A percentile compares a stretch with the other conserved stretches of the same genome.
Conservation (phyloP, 2,888 invertebrate genomes). For the Pelosia muscerda region DNA sequence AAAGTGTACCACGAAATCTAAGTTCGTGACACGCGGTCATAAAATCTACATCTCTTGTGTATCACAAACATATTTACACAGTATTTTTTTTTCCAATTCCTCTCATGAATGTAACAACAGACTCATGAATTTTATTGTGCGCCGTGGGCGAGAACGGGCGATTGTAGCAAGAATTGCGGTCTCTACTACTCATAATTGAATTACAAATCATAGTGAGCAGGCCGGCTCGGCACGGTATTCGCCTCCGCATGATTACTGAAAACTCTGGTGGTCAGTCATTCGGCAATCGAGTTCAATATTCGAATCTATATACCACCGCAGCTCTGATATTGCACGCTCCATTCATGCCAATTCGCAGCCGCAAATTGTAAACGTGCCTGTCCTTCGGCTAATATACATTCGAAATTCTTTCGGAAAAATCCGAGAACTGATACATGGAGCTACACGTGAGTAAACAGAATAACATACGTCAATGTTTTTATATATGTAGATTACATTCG, state of each 20-base stretch:
- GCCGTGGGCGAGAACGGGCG: slow-evolving; percentile 49
- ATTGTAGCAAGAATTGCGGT: slow-evolving; percentile 54
- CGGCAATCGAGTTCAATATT: slow-evolving; percentile 61
- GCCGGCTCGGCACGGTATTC: slow-evolving; percentile 20
- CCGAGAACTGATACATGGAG: slow-evolving; percentile 34
- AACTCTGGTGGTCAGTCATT: slow-evolving; percentile 51
- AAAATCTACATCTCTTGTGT: slow-evolving; percentile 59
- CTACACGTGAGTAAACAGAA: slow-evolving; percentile 21
- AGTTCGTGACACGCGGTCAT: slow-evolving; percentile 46
- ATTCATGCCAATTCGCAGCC: slow-evolving; percentile 70
- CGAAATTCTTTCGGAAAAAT: slow-evolving; percentile 44
- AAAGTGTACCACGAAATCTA: slow-evolving; percentile 26
- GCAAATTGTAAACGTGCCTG: slow-evolving; percentile 72
- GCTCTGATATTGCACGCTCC: slow-evolving; percentile 67
- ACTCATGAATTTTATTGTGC: slow-evolving; percentile 70
- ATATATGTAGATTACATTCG: slow-evolving; percentile 25
- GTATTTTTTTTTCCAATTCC: slow-evolving; percentile 63
- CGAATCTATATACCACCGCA: slow-evolving; percentile 53
- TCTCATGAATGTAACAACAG: slow-evolving; percentile 61
- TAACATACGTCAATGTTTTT: slow-evolving; percentile 26
- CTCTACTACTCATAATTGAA: slow-evolving; percentile 64
- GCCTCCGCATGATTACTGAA: slow-evolving; percentile 45
- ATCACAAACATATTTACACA: slow-evolving; percentile 57
- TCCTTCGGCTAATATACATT: slow-evolving; percentile 58
- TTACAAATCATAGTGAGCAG: slow-evolving; percentile 59